These are phyloP conservation scores for Sarcophaga peregrina DNA, from an alignment of 1,140 invertebrate species.

Conservation along the genomic window DNA sequence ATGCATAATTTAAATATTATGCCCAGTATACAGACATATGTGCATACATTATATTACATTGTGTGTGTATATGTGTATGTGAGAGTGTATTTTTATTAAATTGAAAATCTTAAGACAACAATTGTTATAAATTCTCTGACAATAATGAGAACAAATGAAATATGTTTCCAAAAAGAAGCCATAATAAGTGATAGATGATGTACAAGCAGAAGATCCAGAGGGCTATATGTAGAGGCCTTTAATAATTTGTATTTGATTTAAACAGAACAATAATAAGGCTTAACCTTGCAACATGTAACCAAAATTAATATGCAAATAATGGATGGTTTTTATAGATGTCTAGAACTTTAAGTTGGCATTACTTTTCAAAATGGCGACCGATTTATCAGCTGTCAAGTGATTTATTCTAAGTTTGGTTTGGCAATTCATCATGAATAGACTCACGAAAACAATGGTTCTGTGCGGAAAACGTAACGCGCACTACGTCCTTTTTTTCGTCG, in stretches of 20 bases:
- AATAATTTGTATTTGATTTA: background rate
- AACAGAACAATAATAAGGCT: background rate
- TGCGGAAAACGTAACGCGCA: too few species aligned
- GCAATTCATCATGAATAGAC: too few species aligned
- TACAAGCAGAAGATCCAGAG: background rate
- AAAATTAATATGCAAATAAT: too few species aligned
- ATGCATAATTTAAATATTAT: background rate
- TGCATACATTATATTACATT: background rate
- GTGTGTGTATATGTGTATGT: too few species aligned
- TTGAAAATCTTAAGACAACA: constrained; percentile 19
- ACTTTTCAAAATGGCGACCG: too few species aligned
- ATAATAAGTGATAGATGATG: background rate
- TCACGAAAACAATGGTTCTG: too few species aligned
- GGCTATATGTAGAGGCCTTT: background rate
- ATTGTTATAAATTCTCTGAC: constrained; percentile 4
- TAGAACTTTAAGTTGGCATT: too few species aligned
- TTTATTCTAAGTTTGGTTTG: too few species aligned
- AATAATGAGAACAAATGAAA: background rate
- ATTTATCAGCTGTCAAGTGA: too few species aligned
- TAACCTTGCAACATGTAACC: background rate
- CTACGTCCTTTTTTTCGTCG: too few species aligned
- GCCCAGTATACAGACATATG: background rate
- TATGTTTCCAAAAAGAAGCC: background rate
- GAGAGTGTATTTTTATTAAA: background rate
- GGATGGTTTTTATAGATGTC: too few species aligned